phyloP scores from a whole-genome alignment of 2,797 vertebrate species.

The Sebastes matsubarae region DNA sequence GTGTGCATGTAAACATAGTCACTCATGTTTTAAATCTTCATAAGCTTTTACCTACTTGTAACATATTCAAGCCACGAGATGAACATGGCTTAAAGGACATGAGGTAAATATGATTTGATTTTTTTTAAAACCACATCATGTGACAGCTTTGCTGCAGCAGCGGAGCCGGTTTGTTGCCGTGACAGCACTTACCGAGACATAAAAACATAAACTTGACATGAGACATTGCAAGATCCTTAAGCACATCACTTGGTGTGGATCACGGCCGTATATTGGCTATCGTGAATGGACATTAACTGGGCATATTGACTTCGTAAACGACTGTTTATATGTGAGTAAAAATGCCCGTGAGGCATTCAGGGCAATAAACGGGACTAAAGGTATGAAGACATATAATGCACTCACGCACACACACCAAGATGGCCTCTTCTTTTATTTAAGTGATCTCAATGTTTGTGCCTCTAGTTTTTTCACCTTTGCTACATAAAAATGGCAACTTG shows the following conservation, averaged over 20 bases:
- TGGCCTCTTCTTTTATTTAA: conserved; percentile 1
- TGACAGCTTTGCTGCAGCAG: conserved; percentile 36
- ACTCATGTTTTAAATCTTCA: neutral
- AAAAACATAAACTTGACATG: conserved; percentile 37
- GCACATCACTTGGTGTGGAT: conserved; percentile 30
- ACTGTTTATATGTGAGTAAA: conserved; percentile 36
- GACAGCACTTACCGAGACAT: conserved; percentile 47
- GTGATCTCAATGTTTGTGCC: neutral
- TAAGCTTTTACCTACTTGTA: neutral
- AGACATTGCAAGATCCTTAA: conserved; percentile 28
- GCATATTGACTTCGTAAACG: conserved; percentile 47
- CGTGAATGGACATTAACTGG: conserved; percentile 36
- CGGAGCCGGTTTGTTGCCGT: conserved; percentile 21
- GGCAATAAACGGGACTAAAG: conserved; percentile 31
- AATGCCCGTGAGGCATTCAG: conserved; percentile 35
- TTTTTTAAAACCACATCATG: conserved; percentile 13
- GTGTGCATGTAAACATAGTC: neutral
- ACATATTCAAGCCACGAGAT: neutral
- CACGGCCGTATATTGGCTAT: conserved; percentile 27
- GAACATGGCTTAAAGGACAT: neutral
- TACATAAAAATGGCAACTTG: conserved; percentile 23
- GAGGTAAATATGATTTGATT: neutral
- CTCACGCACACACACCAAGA: neutral
- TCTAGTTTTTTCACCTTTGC: conserved; percentile 5
- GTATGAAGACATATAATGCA: conserved; percentile 39